Base-by-base conservation (phyloP, 92 coral and sea anemone genomes). In the Galaxea fascicularis region DNA sequence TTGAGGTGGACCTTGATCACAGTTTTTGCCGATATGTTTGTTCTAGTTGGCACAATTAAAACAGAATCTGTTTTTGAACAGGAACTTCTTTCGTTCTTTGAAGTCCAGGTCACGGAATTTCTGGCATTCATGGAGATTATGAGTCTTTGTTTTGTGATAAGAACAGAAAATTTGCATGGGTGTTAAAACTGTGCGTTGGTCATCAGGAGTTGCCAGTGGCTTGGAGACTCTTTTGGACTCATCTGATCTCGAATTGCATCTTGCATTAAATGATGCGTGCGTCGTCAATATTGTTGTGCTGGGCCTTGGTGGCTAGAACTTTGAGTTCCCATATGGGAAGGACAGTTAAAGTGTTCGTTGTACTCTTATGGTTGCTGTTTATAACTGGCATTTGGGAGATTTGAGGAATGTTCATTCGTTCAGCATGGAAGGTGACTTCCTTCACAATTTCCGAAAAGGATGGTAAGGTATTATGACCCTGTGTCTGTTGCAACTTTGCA, bases 371-470 rank as follows among this genome's bases (percentile, higher is more conserved):
- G 70, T 64, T 64, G 41, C 35, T 8, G 21, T 7, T 58, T 18
- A 15, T 27, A 46, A 7, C 12, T 13, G 12, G 51, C 51, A 46
- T 8, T 66, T 66, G 72, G 3, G 72, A 66, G n/a, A 90, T 74
- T 49, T 90, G 93, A 1, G n/a, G n/a, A n/a, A n/a, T n/a, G n/a
- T n/a, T n/a, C n/a, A n/a, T n/a, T n/a, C n/a, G n/a, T n/a, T n/a
- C 93, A 6, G 90, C 95, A 12, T 88, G 92, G 60, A 79, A 85
- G 31, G 76, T 79, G 6, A 88, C 92, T 67, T n/a, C 80, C 6
- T 66, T 51, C 22, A 84, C 88, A 31, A 91, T 83, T 16, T 56
- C 86, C 4, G 51, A 71, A 65, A 91, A 85, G 14, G 85, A 21
- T 0, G 92, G 90, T 47, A 91, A 88, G 62, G 86, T 80, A 24